phyloP scores from a whole-genome alignment of 2,888 invertebrate genomes.

The Cryptocephalus primarius region DNA sequence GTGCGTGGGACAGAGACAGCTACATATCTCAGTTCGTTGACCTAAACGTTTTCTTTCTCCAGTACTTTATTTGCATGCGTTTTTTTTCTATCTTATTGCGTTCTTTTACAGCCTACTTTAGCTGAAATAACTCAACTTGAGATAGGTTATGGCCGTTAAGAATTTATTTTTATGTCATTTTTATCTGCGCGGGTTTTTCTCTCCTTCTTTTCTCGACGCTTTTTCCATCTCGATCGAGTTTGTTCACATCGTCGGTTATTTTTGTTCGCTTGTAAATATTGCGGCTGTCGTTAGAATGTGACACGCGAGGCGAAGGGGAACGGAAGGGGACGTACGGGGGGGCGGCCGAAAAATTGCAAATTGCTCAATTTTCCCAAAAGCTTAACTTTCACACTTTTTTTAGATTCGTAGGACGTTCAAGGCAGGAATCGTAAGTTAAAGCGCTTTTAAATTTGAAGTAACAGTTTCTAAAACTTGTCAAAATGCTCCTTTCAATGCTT shows the following conservation, averaged over 20 bases:
- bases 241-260: conserved; percentile 5
- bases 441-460: too few species aligned
- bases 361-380: too few species aligned
- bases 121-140: conserved; percentile 38
- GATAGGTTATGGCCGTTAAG: conserved; percentile 37
- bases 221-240: conserved; percentile 4
- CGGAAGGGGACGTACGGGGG: too few species aligned
- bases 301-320: too few species aligned
- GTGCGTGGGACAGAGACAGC: conserved; percentile 37
- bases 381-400: too few species aligned
- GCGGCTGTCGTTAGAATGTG: background rate
- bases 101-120: conserved; percentile 33
- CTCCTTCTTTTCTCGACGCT: background rate
- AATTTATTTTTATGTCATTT: conserved; percentile 27
- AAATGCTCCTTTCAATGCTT: too few species aligned
- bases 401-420: too few species aligned
- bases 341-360: too few species aligned
- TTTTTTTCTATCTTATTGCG: conserved; percentile 33
- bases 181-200: conserved; percentile 13
- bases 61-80: conserved; percentile 41
- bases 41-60: conserved; percentile 38
- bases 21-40: conserved; percentile 36
- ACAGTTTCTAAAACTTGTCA: too few species aligned
- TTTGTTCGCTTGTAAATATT: conserved; percentile 4
- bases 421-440: too few species aligned